Percentiles rank a stretch among this genome's conserved stretches.
Conservation (phyloP, 23 tunicate species). For the Oikopleura albicans region DNA sequence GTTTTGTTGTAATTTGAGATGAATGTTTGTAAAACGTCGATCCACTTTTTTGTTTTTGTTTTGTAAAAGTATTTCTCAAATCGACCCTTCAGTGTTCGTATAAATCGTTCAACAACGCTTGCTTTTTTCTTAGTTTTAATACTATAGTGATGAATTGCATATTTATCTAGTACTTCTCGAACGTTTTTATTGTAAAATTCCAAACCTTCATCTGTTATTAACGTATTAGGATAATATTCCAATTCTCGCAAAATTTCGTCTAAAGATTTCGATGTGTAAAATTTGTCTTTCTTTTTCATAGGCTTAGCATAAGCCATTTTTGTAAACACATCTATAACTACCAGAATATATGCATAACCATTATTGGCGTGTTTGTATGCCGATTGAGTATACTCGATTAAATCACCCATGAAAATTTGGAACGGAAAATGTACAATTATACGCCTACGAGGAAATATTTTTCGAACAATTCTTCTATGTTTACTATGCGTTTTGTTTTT, state of each 20-base stretch:
- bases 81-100: neutral
- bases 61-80: neutral
- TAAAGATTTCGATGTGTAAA: neutral
- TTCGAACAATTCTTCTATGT: neutral
- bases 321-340: neutral
- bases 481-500: neutral
- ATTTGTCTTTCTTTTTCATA: neutral
- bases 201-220: neutral
- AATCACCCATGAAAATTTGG: conserved; percentile 9
- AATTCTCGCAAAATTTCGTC: neutral
- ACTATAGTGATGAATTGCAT: conserved; percentile 12
- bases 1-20: neutral
- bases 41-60: neutral
- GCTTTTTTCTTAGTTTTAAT: neutral
- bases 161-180: neutral
- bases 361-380: neutral
- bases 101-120: neutral
- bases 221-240: neutral
- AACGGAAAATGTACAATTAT: neutral
- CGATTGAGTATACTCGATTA: neutral
- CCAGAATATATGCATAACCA: neutral
- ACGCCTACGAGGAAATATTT: neutral
- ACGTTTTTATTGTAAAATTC: conserved; percentile 9
- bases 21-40: neutral
- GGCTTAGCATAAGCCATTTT: neutral